Base-by-base conservation (phyloP, 2,888 invertebrate species). In the Orchesella flavescens region DNA sequence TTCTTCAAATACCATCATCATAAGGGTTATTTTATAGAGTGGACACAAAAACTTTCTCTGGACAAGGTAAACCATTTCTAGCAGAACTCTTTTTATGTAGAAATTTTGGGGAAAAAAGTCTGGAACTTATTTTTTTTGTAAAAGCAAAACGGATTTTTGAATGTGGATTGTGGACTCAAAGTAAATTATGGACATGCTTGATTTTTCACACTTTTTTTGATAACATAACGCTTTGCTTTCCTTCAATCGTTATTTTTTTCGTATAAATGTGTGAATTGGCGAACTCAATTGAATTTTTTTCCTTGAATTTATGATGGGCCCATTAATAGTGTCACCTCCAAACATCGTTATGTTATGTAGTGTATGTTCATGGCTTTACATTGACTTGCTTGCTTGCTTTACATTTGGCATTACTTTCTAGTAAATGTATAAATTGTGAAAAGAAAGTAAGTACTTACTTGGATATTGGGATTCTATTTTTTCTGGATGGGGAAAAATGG, bases 271-370 rank as follows among this genome's bases (percentile, higher is more conserved):
- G 65, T 80, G 46, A 44, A 74, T 59, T 73, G 57, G 65, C 44
- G 73, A 44, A 66, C 66, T 80, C n/a, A 75, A 81, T 81, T 68
- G 81, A 81, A 75, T 68, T 74, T 68, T 75, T 75, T 80, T 80
- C 46, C 49, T 34, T 75, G 81, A 81, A 81, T 81, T 81, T 81
- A 81, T 81, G 81, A 81, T 75, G 81, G 73, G 19, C 44, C 74
- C 69, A 81, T 81, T 81, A 81, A 81, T 74, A 81, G 61, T 75
- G 81, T 81, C 81, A 81, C 68, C 81, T 81, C 81, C 81, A 81
- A 81, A 81, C 81, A 81, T 81, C 59, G 46, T 53, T n/a, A 17
- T 71, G 46, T 34, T 34, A 34, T 76, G 23, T 59, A 21, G 5
- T 3, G 53, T 9, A 5, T 9, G 17, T 17, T 53, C 53, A 34